These are phyloP conservation scores for Allygus modestus DNA, from an alignment of 2,888 invertebrate genomes.

Conservation along the genomic window DNA sequence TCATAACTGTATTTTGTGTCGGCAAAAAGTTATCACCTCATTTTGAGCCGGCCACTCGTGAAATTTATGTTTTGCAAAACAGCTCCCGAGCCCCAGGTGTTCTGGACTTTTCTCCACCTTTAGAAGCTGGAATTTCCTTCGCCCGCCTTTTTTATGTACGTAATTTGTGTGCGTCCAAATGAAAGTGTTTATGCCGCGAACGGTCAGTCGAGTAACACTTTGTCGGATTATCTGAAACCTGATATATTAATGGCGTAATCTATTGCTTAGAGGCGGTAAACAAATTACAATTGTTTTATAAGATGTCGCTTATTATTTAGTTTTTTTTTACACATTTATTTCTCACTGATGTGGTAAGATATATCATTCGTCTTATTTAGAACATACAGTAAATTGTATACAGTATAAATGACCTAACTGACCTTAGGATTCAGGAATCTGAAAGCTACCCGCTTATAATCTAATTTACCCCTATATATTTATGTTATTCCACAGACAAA, in stretches of 20 bases:
- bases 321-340: too few species aligned
- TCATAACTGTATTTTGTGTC: conserved; percentile 48
- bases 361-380: too few species aligned
- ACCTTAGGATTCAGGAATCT: too few species aligned
- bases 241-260: background rate
- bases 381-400: too few species aligned
- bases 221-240: background rate
- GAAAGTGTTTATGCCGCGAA: conserved; percentile 14
- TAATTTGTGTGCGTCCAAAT: conserved; percentile 9
- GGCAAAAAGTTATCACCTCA: conserved; percentile 42
- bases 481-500: too few species aligned
- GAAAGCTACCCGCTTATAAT: too few species aligned
- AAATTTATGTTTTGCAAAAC: conserved; percentile 50
- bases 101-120: background rate
- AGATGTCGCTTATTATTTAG: too few species aligned
- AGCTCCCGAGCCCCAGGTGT: conserved; percentile 5
- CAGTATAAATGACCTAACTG: too few species aligned
- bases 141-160: conserved; percentile 16
- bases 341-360: too few species aligned
- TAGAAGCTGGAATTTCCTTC: conserved; percentile 3
- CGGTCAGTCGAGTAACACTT: background rate
- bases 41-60: conserved; percentile 40
- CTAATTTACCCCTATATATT: too few species aligned
- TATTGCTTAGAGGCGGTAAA: too few species aligned
- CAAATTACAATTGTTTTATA: too few species aligned